phyloP scores from a whole-genome alignment of 2,888 invertebrate genomes.

The Noctua comes region DNA sequence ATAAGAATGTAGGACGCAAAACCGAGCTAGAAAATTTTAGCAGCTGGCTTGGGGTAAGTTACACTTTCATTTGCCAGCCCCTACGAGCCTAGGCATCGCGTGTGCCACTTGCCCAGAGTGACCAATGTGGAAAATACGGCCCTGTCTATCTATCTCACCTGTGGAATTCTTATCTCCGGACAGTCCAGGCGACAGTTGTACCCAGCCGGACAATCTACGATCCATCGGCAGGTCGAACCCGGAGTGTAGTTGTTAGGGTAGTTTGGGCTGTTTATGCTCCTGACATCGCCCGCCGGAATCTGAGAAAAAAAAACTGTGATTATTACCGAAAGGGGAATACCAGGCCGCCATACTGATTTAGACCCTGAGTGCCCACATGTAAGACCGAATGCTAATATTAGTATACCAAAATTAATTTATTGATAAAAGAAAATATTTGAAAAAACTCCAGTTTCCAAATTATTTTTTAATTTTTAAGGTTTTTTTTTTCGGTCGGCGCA shows the following conservation, averaged over 20 bases:
- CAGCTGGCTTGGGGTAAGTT: no score
- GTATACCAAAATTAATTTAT: no score
- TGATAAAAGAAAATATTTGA: no score
- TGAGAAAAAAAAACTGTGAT: slow-evolving; percentile 53
- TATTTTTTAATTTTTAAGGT: no score
- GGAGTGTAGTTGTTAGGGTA: slow-evolving; percentile 85
- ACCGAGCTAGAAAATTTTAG: not conserved
- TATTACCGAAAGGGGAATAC: no score
- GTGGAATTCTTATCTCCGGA: slow-evolving; percentile 83
- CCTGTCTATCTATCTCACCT: slow-evolving; percentile 74
- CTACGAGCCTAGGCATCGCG: not conserved
- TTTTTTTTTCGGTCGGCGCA: no score
- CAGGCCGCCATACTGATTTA: no score
- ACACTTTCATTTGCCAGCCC: no score
- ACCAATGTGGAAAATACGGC: not conserved
- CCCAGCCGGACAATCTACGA: slow-evolving; percentile 78
- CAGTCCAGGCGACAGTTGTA: slow-evolving; percentile 88
- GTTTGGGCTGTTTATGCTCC: slow-evolving; percentile 85
- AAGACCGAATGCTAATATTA: no score
- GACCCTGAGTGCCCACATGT: no score
- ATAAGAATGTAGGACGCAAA: not conserved
- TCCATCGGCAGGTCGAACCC: slow-evolving; percentile 88
- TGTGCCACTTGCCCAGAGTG: not conserved
- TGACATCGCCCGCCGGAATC: slow-evolving; percentile 78
- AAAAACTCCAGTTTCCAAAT: no score